Evolutionary conservation across 2,888 invertebrate genomes (phyloP).

Genomic region (Eristalinus aeneus): DNA sequence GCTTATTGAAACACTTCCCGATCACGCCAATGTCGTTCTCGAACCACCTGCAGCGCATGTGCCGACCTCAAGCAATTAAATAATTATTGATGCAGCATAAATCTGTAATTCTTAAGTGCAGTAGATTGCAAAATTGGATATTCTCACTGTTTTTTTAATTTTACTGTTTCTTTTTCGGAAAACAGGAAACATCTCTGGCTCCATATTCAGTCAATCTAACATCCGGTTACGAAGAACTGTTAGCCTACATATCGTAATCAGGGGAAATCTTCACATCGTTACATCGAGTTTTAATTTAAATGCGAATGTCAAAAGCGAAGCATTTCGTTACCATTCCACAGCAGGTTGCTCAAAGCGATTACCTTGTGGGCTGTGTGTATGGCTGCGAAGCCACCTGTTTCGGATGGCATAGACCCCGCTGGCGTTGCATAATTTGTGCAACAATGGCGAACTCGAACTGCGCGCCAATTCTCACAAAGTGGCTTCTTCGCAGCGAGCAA

Average conservation of each 20-base stretch:
- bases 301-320: not conserved
- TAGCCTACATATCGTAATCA: not conserved
- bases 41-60: not conserved
- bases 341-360: slow-evolving; percentile 33
- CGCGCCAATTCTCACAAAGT: slow-evolving; percentile 35
- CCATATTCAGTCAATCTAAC: not conserved
- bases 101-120: no score
- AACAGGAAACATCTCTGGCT: not conserved
- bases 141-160: no score
- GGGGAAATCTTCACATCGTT: not conserved
- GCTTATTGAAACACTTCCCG: not conserved
- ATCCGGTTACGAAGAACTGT: not conserved
- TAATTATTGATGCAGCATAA: no score
- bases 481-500: slow-evolving; percentile 14
- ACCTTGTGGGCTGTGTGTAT: slow-evolving; percentile 16
- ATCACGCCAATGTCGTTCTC: not conserved
- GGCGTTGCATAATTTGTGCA: slow-evolving; percentile 43
- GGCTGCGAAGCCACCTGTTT: slow-evolving; percentile 17
- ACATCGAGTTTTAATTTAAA: not conserved
- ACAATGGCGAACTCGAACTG: slow-evolving; percentile 19
- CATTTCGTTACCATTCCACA: not conserved
- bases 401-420: slow-evolving; percentile 22
- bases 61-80: not conserved
- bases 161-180: no score
- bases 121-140: no score